Base-by-base conservation (phyloP, 2,888 invertebrate species). In the Onchidella celtica region DNA sequence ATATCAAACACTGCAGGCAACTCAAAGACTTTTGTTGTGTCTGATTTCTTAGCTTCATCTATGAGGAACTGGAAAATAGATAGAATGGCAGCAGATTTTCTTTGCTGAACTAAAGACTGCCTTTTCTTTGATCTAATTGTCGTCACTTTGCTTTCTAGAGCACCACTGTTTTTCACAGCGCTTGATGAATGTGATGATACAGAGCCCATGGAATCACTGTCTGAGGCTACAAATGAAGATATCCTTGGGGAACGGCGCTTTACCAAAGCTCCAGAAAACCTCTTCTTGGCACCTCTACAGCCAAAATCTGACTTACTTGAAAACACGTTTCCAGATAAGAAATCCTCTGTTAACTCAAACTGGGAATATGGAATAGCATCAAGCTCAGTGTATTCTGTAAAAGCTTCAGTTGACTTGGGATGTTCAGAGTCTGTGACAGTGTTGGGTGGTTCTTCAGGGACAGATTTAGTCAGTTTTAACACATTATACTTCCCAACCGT, bases 21-120 rank as follows among this genome's bases (percentile, higher is more conserved):
- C 29, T 78, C 80, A 84, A 89, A 89, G 47, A 88, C 87, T 70
- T 78, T 66, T 1, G 73, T 34, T 47, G 78, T 75, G 57, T 83
- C 80, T 21, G 84, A 68, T 81, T 88, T 85, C 69, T 86, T 88
- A 29, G 84, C 86, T 73, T 89, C 89, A 85, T 90, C 90, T 69
- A 89, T 84, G 0, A 90, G 82, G 81, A 84, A 89, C 75, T 90
- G 90, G 78, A 90, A 90, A 24, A 89, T 82, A 17, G 90, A 89
- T 9, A 88, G 86, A 11, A 90, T 63, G 14, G 88, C 82, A 29
- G 88, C 82, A 61, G 84, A 83, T 59, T 85, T 85, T 66, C 85
- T 85, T 27, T 82, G 70, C 29, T 82, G 36, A 38, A 34, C 73
- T 4, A 81, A 55, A 17, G 84, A 29, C 40, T 21, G 47, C 47